These are phyloP conservation scores for Eristalis intricaria DNA, from an alignment of 2,888 invertebrate species.

Conservation along the genomic window DNA sequence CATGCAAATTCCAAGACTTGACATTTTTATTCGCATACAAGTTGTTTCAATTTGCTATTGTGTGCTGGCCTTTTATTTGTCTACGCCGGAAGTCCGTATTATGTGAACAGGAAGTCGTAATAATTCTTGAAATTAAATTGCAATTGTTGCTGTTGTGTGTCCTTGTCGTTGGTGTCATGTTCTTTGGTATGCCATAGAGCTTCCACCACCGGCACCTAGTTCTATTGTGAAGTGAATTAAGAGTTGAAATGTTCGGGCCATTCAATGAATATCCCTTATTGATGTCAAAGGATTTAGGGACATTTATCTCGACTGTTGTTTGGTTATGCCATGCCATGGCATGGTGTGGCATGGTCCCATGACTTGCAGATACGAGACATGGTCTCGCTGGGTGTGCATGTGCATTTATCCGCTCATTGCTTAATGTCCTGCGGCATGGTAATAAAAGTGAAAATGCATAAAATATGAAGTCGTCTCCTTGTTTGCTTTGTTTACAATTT, in stretches of 20 bases:
- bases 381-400: neutral
- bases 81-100: conserved; percentile 60
- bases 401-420: conserved; percentile 26
- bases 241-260: conserved; percentile 27
- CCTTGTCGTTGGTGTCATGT: conserved; percentile 1
- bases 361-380: conserved; percentile 11
- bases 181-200: neutral
- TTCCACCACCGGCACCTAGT: neutral
- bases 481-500: conserved; percentile 37
- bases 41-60: conserved; percentile 42
- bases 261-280: conserved; percentile 48
- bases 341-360: neutral
- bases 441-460: conserved; percentile 43
- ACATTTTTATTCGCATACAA: conserved; percentile 60
- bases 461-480: conserved; percentile 20
- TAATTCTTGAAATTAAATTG: conserved; percentile 66
- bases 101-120: conserved; percentile 64
- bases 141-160: conserved; percentile 43
- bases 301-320: conserved; percentile 38
- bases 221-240: conserved; percentile 33
- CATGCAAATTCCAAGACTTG: conserved; percentile 60
- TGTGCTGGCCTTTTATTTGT: conserved; percentile 49
- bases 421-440: conserved; percentile 52
- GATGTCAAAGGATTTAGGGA: conserved; percentile 34
- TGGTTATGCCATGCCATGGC: conserved; percentile 10